Conservation (phyloP, 2,797 vertebrate species). For the Siniperca obscura region DNA sequence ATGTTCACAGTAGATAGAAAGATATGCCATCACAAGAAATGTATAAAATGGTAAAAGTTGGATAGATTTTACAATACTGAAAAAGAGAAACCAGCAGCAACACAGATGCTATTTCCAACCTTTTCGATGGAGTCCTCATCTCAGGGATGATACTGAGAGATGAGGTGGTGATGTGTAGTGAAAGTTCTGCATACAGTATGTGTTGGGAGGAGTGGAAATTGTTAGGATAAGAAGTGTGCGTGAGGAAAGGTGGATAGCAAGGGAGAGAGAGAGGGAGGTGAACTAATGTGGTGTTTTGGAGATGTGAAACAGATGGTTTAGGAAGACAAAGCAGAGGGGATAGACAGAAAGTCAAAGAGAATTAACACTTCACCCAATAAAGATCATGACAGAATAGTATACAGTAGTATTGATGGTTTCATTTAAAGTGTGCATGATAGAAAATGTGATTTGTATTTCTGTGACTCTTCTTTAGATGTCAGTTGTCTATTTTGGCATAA, state of each 20-base stretch:
- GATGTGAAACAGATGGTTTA: constrained; percentile 47
- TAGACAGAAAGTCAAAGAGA: constrained; percentile 16
- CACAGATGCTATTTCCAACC: neutral
- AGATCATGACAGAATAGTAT: constrained; percentile 17
- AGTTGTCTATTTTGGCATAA: constrained; percentile 14
- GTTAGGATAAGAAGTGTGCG: constrained; percentile 42
- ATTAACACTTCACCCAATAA: constrained; percentile 20
- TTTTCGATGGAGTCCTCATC: constrained; percentile 19
- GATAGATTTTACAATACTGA: neutral
- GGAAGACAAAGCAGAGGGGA: constrained; percentile 19
- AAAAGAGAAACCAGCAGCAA: neutral
- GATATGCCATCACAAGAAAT: constrained; percentile 8
- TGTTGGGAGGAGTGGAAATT: constrained; percentile 35
- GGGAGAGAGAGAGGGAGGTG: constrained; percentile 20
- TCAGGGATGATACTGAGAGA: constrained; percentile 60
- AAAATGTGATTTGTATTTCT: constrained; percentile 1
- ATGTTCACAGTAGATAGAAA: neutral
- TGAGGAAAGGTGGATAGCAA: constrained; percentile 43
- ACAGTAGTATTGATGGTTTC: constrained; percentile 7
- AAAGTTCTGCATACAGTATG: constrained; percentile 35
- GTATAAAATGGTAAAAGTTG: constrained; percentile 2
- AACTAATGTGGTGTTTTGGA: constrained; percentile 65
- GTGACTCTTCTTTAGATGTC: constrained; percentile 21
- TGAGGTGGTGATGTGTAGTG: constrained; percentile 59
- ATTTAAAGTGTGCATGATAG: constrained; percentile 1